Base-by-base conservation (phyloP, 2,113 vertebrate genomes). In the Phoenicopterus ruber region DNA sequence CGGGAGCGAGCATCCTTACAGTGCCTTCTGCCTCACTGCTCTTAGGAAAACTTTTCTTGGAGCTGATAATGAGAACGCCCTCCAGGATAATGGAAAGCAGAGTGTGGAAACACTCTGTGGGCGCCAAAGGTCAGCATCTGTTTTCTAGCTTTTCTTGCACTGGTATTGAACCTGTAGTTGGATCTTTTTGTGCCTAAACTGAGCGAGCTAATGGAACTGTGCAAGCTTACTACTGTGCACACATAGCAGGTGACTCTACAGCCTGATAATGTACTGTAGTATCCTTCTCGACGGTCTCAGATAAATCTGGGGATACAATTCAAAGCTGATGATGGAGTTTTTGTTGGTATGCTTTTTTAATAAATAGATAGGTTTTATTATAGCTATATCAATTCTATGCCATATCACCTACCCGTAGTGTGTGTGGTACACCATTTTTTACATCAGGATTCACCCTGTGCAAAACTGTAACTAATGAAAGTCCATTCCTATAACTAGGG, bases 31-130 rank as follows among this genome's bases (percentile, higher is more conserved):
- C 17, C 20, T 81, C 71, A 66, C 69, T 90, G 58, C 73, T 82
- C 74, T 80, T 69, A 88, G 62, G 63, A 92, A 92, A 92, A 76
- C 40, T 80, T 94, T 91, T 82, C 82, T 90, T 80, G 79, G 58
- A 72, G 74, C 40, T 87, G 46, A 34, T 90, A 91, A 96, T 87
- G 62, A 90, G 82, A 90, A 78, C 15, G 8, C 58, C 50, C 66
- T 93, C 84, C 42, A 62, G 54, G 73, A 65, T 90, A 95, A 96
- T 80, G 34, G 83, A 85, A 96, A 89, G 47, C 7, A 3, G 62
- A 94, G n/a, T n/a, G 28, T 46, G 59, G 59, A 86, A 93, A 49
- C 42, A 8, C 61, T 90, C 76, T 8, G 6, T 73, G 61, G 82
- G 52, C 67, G 66, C 77, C 2, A 5, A 67, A 90, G 83, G 90